Evolutionary conservation across 1,140 invertebrate species (phyloP), one percentile per base, ranked within the genome.

Genomic region (Neelides sp.): DNA sequence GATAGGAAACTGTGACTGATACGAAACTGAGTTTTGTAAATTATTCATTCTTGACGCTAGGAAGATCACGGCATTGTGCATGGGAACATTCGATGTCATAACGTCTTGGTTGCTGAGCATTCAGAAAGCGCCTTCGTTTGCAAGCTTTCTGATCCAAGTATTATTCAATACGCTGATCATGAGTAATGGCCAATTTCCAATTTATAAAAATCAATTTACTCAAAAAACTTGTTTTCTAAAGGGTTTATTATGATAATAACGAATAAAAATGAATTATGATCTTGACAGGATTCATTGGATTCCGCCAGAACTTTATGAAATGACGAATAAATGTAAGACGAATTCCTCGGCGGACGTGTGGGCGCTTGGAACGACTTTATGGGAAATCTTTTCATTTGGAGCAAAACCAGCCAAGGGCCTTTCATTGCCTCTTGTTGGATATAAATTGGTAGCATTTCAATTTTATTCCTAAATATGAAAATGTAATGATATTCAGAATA

Each of bases 381-480:
- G 86, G 83, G 82, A 92, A 68, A 83, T 93, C 54, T 93, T 91
- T 71, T 81, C 82, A 0, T 79, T 75, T 62, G 86, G 85, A 26
- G 46, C 51, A 22, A 62, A 58, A 36, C 69, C 66, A 35, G 55
- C 54, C 12, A 30, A 28, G 3, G 58, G 56, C 13, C 15, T 51
- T 23, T 12, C 37, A 0, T 17, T 32, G 8, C 19, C 47, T 24
- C 13, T 27, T 15, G 28, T 41, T 10, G 2, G 7, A 19, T n/a
- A 15, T 5, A 39, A 48, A 40, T 10, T 22, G 19, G 12, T 8
- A 46, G 34, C 13, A 48, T n/a, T 41, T 48, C 4, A n/a, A 5
- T 24, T n/a, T 48, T 7, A 43, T 34, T 34, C 30, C 8, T 34
- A 8, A n/a, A 10, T 10, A 32, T 32, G 30, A n/a, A 32, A 32